phyloP scores from a whole-genome alignment of 1,140 invertebrate genomes.

The Daktulosphaira vitifoliae region DNA sequence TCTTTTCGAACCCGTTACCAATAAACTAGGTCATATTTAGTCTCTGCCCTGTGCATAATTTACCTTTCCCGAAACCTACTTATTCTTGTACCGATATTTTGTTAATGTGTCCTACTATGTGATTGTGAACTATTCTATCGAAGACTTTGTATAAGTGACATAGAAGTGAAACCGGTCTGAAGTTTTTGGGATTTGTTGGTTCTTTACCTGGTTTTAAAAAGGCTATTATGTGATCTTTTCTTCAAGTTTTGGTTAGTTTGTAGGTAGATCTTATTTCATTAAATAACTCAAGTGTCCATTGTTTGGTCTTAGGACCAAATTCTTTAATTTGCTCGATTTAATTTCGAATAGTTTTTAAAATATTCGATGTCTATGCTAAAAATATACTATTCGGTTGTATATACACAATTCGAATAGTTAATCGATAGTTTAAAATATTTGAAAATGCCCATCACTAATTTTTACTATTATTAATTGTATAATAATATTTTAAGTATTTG shows the following conservation, averaged over 20 bases:
- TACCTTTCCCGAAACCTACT: slow-evolving; percentile 32
- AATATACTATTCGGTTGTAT: no score
- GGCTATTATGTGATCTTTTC: slow-evolving; percentile 31
- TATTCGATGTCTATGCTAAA: no score
- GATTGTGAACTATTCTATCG: slow-evolving; percentile 33
- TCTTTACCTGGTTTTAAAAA: slow-evolving; percentile 35
- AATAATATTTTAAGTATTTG: no score
- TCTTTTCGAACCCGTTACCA: slow-evolving; percentile 34
- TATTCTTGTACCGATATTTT: slow-evolving; percentile 27
- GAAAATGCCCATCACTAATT: no score
- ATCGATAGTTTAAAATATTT: no score
- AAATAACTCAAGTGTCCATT: slow-evolving; percentile 8
- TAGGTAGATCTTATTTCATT: slow-evolving; percentile 11
- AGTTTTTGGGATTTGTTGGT: slow-evolving; percentile 32
- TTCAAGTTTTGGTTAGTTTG: slow-evolving; percentile 31
- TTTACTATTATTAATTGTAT: no score
- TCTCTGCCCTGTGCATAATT: slow-evolving; percentile 34
- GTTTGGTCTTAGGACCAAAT: slow-evolving; percentile 2
- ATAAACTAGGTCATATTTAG: slow-evolving; percentile 34
- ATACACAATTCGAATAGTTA: no score
- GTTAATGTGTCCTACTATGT: slow-evolving; percentile 16
- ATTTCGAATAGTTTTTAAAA: no score
- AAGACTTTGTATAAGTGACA: slow-evolving; percentile 33
- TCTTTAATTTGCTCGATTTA: slow-evolving; percentile 26
- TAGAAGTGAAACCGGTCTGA: slow-evolving; percentile 32